Conservation (phyloP, 2,888 invertebrate species). For the Thera britannica region DNA sequence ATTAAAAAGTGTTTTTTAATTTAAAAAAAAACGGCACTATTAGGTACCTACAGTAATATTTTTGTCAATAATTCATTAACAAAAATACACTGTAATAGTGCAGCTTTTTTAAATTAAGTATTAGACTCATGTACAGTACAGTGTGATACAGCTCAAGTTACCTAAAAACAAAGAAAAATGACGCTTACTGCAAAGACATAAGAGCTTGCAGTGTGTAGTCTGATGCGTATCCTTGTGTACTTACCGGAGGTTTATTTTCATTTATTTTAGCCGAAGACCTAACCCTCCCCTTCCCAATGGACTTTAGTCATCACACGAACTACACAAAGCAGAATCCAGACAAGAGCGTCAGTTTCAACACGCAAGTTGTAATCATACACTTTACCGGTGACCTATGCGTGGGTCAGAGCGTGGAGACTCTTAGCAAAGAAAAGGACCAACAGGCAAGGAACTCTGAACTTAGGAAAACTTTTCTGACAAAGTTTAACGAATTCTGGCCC, state of each 20-base stretch:
- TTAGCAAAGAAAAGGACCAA: slow-evolving; percentile 87
- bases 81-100: too few relatives aligned
- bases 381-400: slow-evolving; percentile 85
- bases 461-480: slow-evolving; percentile 81
- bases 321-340: slow-evolving; percentile 70
- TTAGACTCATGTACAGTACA: too few relatives aligned
- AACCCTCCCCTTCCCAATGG: slow-evolving; percentile 63
- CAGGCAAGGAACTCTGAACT: slow-evolving; percentile 87
- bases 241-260: neutral
- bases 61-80: too few relatives aligned
- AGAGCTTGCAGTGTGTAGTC: too few relatives aligned
- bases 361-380: slow-evolving; percentile 86
- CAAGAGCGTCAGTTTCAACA: slow-evolving; percentile 79
- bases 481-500: slow-evolving; percentile 80
- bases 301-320: slow-evolving; percentile 62
- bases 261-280: slow-evolving; percentile 58
- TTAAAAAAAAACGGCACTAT: too few relatives aligned
- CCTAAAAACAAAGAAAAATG: too few relatives aligned
- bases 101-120: too few relatives aligned
- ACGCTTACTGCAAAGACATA: too few relatives aligned
- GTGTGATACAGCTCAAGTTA: too few relatives aligned
- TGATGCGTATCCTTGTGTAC: neutral
- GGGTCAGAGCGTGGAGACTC: slow-evolving; percentile 83
- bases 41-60: too few relatives aligned
- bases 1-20: too few relatives aligned